Evolutionary conservation across 2,113 vertebrate genomes (phyloP), one percentile per base, ranked within the genome.

Genomic region (Mirza zaza): DNA sequence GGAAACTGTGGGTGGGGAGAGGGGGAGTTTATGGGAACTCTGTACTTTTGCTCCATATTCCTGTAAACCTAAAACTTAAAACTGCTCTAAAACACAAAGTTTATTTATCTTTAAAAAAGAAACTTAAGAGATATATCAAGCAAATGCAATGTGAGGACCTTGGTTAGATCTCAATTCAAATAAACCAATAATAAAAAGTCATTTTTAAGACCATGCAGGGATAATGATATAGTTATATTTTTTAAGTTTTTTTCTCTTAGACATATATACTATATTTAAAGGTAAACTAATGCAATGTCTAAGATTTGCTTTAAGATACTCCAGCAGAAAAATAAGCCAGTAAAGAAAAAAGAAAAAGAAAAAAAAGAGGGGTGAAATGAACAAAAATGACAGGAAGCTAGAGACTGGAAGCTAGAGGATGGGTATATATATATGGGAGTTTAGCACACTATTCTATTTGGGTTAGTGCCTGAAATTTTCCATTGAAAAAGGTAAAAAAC

Each of bases 61-160:
- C 89, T 67, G 1, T 71, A 94, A 77, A 71, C 52, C 18, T 88
- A 57, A 93, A 94, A 93, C 18, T 34, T 88, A 57, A 93, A 94
- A 93, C 18, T 34, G 39, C 50, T 67, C 50, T 57, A 63, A 80
- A 65, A 95, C 88, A 65, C 63, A 48, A 88, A 63, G 32, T 36
- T n/a, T 57, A 87, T 32, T 91, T 70, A 63, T n/a, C n/a, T 42
- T 25, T 52, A 61, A 32, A 70, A 70, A 65, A 71, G n/a, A 57
- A 29, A 63, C 61, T 63, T 63, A 27, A 29, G 25, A 63, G 25
- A 63, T 11, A 13, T 15, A 67, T n/a, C 42, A 79, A 80, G 52
- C 57, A 77, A 73, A 70, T 79, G 70, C 17, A 52, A 81, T 1
- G 11, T 27, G 63, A 84, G 76, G 27, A 42, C 3, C 10, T 17